These are phyloP conservation scores for Meiosimyza decipiens DNA, from an alignment of 2,888 invertebrate genomes.

Conservation along the genomic window DNA sequence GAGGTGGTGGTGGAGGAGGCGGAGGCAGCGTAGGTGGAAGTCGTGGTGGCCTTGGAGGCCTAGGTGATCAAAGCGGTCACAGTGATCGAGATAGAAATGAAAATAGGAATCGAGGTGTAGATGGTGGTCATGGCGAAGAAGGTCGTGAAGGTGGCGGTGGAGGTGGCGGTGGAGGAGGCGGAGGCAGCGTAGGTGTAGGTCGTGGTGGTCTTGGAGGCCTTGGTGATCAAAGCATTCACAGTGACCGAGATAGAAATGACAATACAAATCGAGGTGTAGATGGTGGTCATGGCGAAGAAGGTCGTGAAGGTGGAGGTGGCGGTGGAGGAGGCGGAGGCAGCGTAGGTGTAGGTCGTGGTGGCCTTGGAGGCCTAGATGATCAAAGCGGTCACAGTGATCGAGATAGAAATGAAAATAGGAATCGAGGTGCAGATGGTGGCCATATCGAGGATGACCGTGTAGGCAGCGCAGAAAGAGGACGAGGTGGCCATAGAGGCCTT, in stretches of 20 bases:
- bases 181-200: constrained; percentile 6
- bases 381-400: constrained; percentile 18
- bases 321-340: constrained; percentile 38
- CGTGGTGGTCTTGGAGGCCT: constrained; percentile 5
- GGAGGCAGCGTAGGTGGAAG: constrained; percentile 20
- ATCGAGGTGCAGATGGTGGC: constrained; percentile 74
- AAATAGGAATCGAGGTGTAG: constrained; percentile 14
- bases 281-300: constrained; percentile 34
- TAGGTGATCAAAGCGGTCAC: constrained; percentile 1
- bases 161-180: not conserved
- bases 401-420: constrained; percentile 52
- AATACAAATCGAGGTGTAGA: constrained; percentile 66
- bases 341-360: constrained; percentile 26
- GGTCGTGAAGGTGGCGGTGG: constrained; percentile 21
- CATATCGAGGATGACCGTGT: constrained; percentile 67
- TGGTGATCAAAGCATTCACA: constrained; percentile 67
- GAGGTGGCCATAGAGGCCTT: constrained; percentile 16
- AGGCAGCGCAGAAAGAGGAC: constrained; percentile 34
- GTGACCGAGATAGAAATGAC: constrained; percentile 73
- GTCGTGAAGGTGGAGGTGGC: constrained; percentile 54
- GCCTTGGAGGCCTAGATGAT: constrained; percentile 16
- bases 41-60: constrained; percentile 27
- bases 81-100: too few species aligned
- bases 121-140: constrained; percentile 29
- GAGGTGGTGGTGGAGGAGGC: constrained; percentile 28